Conservation (phyloP, 2,888 invertebrate species). For the Hymenopus coronatus region DNA sequence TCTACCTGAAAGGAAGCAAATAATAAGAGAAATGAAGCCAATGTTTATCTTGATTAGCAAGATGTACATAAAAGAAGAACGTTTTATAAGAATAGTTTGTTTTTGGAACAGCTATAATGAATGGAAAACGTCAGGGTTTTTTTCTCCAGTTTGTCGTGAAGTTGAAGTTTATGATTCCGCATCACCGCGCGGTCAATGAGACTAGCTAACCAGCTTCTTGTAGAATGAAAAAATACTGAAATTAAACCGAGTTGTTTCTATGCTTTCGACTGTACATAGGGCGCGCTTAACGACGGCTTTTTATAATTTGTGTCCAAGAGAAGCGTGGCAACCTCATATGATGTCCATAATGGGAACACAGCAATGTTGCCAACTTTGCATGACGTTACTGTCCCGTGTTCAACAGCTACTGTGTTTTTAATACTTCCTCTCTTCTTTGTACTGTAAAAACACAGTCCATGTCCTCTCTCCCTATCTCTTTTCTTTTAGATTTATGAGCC, state of each 20-base stretch:
- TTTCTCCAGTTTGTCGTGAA: background rate
- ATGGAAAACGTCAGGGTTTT: no score
- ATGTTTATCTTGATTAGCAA: no score
- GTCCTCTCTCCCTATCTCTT: background rate
- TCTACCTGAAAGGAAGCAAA: no score
- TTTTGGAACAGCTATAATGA: no score
- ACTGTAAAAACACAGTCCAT: background rate
- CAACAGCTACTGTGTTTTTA: background rate
- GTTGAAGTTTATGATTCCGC: background rate
- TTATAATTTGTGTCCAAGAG: background rate
- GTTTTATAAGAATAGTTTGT: no score
- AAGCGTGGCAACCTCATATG: background rate
- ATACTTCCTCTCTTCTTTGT: background rate
- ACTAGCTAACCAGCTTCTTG: background rate
- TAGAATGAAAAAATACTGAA: background rate
- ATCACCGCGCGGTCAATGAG: background rate
- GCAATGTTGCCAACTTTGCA: background rate
- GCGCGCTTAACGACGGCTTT: background rate
- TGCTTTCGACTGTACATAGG: background rate
- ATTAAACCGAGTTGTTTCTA: background rate
- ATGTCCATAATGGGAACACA: background rate
- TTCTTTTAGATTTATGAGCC: background rate
- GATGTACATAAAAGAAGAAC: no score
- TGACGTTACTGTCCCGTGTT: background rate
- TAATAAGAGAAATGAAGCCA: no score